Evolutionary conservation across 2,113 vertebrate genomes (phyloP).

Genomic region (Oreochromis spilurus): DNA sequence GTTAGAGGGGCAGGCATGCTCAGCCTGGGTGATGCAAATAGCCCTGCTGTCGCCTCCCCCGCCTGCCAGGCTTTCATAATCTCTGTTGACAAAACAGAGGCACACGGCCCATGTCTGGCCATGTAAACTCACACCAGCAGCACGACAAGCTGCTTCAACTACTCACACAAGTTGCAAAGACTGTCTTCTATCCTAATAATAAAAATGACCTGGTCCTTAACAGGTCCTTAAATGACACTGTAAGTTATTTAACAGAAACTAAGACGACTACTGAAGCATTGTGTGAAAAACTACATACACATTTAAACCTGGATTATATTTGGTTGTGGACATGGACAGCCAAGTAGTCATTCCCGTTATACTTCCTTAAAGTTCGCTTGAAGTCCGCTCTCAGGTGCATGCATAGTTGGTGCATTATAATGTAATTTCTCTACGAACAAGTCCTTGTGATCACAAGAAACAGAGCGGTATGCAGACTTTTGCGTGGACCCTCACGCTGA

Average conservation of each 20-base stretch:
- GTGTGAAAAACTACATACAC: neutral
- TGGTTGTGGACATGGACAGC: neutral
- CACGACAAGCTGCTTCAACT: neutral
- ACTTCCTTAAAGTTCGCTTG: neutral
- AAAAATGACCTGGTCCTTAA: neutral
- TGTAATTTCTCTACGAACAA: neutral
- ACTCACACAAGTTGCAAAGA: rapidly evolving
- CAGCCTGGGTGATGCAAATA: constrained; percentile 31
- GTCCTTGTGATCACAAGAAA: neutral
- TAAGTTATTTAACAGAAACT: neutral
- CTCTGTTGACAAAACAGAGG: constrained; percentile 60
- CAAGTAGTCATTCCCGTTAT: neutral
- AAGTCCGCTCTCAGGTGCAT: neutral
- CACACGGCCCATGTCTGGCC: constrained; percentile 4
- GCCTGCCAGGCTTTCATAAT: constrained; percentile 50
- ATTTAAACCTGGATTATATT: neutral
- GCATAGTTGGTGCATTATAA: neutral
- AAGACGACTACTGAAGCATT: neutral
- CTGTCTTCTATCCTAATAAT: neutral
- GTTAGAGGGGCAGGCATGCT: neutral
- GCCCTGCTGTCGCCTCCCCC: neutral
- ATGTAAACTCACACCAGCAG: constrained; percentile 25
- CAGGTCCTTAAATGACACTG: neutral
- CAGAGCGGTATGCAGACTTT: neutral
- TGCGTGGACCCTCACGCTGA: neutral